Percentiles rank a stretch among this genome's conserved stretches.
phyloP scores from a whole-genome alignment of 2,797 vertebrate genomes.

The Nothura maculosa region DNA sequence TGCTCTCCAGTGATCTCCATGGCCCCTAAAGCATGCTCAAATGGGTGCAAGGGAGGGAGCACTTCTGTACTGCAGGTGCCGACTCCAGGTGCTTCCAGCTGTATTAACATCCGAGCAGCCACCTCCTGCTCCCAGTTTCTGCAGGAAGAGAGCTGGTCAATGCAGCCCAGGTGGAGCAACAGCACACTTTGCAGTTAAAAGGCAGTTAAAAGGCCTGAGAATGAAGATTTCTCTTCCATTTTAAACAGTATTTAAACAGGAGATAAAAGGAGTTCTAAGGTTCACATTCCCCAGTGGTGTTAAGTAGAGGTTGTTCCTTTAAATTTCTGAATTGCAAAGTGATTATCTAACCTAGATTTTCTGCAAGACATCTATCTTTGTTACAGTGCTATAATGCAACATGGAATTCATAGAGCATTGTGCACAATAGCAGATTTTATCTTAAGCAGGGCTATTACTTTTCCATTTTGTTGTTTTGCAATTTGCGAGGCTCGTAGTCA shows the following conservation, averaged over 20 bases:
- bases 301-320: not conserved
- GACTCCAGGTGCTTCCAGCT: not conserved
- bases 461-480: conserved; percentile 2
- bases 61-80: not conserved
- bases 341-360: not conserved
- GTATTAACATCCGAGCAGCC: not conserved
- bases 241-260: not conserved
- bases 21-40: not conserved
- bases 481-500: not conserved
- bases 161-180: not conserved
- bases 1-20: not conserved
- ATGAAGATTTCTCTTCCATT: not conserved
- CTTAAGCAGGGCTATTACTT: not conserved
- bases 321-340: not conserved
- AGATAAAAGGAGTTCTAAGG: not conserved
- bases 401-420: not conserved
- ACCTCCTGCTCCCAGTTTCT: not conserved
- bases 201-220: not conserved
- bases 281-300: not conserved
- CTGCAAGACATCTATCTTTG: not conserved
- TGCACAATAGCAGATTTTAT: not conserved
- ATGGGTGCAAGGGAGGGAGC: not conserved
- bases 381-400: not conserved
- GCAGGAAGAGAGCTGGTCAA: not conserved
- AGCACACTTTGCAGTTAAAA: not conserved